These are phyloP conservation scores for Micrasema minimum DNA, from an alignment of 1,140 invertebrate genomes.

Conservation along the genomic window DNA sequence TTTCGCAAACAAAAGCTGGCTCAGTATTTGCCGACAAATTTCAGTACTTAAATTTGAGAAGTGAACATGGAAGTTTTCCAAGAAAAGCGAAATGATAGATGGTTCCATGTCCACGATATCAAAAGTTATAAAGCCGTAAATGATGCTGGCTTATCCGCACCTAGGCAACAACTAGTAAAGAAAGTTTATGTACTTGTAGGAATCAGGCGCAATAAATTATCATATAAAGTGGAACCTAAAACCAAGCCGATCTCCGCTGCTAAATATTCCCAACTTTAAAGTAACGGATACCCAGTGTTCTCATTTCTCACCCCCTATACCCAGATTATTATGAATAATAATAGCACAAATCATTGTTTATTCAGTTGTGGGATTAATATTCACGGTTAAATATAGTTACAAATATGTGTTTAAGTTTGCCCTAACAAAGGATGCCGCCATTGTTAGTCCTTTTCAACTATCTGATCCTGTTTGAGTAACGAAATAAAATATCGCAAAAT, in stretches of 20 bases:
- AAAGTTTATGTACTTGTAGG: slow-evolving; percentile 50
- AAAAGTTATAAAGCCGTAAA: slow-evolving; percentile 44
- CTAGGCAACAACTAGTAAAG: slow-evolving; percentile 30
- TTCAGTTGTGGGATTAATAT: no score
- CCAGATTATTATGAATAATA: no score
- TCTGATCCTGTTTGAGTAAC: no score
- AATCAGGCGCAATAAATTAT: slow-evolving; percentile 48
- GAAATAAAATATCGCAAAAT: no score
- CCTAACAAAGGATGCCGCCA: no score
- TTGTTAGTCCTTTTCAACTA: no score
- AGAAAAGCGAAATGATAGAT: slow-evolving; percentile 42
- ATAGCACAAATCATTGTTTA: no score
- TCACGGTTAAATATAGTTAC: no score
- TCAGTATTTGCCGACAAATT: slow-evolving; percentile 23
- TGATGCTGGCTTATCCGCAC: slow-evolving; percentile 27
- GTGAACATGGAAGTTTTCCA: slow-evolving; percentile 43
- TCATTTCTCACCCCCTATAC: no score
- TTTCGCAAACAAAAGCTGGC: no score
- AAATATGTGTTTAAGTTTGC: no score
- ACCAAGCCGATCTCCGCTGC: slow-evolving; percentile 35
- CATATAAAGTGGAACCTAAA: slow-evolving; percentile 45
- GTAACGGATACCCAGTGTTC: not conserved
- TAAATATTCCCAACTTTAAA: slow-evolving; percentile 4
- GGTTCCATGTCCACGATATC: slow-evolving; percentile 39
- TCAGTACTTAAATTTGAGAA: slow-evolving; percentile 42